Base-by-base conservation (phyloP, 2,888 invertebrate species). In the Acrobasis repandana region DNA sequence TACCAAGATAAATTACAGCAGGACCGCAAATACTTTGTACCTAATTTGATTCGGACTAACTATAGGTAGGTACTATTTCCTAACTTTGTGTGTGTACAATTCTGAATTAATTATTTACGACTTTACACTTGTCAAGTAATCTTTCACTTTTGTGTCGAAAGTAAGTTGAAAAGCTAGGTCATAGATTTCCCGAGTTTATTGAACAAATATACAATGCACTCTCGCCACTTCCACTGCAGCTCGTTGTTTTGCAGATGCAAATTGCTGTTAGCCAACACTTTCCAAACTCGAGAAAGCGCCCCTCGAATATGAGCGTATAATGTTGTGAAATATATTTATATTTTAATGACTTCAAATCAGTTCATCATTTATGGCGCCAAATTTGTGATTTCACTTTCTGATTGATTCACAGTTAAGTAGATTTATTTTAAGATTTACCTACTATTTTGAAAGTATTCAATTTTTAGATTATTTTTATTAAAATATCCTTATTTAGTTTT, bases 281-380 rank as follows among this genome's bases (percentile, higher is more conserved):
- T 54, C 54, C 54, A 54, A 38, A 54, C 54, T 38, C 38, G 54
- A 38, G 54, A 54, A 54, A 54, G 54, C 43, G 54, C 34, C 36
- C 36, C 54, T 43, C 54, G 54, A 43, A 54, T 54, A 20, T 18
- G 38, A 50, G 20, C 28, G 38, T 4, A 11, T 33, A 36, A 10
- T 34, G 11, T 20, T 20, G 36, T 54, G 14, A 54, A 54, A 54
- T 20, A 54, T 20, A 38, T 54, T 20, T 57, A 36, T 34, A n/a
- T 36, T 47, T 33, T 47, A 47, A 57, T 57, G 56, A 57, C 33
- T 10, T 47, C 33, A 57, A 33, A 57, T 57, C 56, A 57, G 33
- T 47, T 47, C 56, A 47, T 57, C 28, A 47, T 47, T 57, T 47
- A 57, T 16, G 28, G 14, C 9, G 47, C 15, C 14, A 20, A 36